Base-by-base conservation (phyloP, 2,113 vertebrate species). In the Chrysochloris asiatica region DNA sequence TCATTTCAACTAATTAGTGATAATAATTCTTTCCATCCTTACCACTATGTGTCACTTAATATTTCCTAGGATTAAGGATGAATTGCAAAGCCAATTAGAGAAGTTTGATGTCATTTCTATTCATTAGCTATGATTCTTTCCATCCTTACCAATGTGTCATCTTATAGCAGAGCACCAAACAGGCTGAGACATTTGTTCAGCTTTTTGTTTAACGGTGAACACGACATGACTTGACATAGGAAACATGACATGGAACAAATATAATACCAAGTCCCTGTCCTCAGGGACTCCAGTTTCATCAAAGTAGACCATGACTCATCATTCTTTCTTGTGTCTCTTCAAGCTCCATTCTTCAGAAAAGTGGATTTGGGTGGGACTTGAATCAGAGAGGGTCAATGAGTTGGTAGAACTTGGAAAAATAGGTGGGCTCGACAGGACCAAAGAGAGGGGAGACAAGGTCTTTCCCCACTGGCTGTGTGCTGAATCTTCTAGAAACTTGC, bases 1-100 rank as follows among this genome's bases (percentile, higher is more conserved):
- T 67, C 89, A 89, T 89, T 81, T 90, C 65, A 84, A 78, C n/a
- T 92, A 86, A 95, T 92, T 93, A 88, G 38, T 38, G 72, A 12
- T 71, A 90, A 90, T 83, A 52, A 78, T 22, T 86, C 80, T 88
- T 85, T 72, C 82, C 22, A 50, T 80, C 17, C 59, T 38, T 56
- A 59, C 47, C 33, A 43, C 36, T 52, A 80, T 54, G 61, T 78
- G 59, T 92, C 47, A 45, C n/a, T 86, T 89, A 83, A 61, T 4
- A 81, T 89, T 88, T 94, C 82, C 54, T 65, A 41, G 67, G 69
- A 79, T 59, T 59, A 59, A 93, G 28, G 41, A 86, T 92, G 30
- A 43, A 88, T 94, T 48, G 63, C 75, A 94, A 88, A 81, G 54
- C 50, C 86, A 82, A 81, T 75, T 87, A 72, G 72, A 92, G n/a